Percentiles rank a stretch among this genome's conserved stretches.
Evolutionary conservation across 1,140 invertebrate species (phyloP).

Genomic region (Eupristina koningsbergeri): DNA sequence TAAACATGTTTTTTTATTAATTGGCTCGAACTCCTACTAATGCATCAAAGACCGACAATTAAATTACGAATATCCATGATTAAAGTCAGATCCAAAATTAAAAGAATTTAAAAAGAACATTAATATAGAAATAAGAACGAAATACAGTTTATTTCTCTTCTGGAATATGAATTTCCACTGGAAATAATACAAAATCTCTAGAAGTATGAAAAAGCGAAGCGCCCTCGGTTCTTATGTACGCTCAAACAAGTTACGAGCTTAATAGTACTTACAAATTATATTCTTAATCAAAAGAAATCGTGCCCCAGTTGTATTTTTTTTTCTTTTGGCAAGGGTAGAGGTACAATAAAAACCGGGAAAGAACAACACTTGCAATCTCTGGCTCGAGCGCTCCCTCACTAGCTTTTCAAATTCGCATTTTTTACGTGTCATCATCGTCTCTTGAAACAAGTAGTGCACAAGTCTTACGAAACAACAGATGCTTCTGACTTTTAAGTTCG

Average conservation of each 20-base stretch:
- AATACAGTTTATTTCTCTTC: not conserved
- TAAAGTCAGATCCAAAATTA: not conserved
- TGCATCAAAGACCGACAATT: not conserved
- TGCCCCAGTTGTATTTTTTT: not conserved
- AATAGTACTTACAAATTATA: conserved; percentile 1
- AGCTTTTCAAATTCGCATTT: not conserved
- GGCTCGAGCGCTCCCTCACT: too few species aligned
- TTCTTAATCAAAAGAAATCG: conserved; percentile 13
- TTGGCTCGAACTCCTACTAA: not conserved
- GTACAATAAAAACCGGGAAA: not conserved
- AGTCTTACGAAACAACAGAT: not conserved
- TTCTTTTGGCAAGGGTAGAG: too few species aligned
- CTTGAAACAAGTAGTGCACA: not conserved
- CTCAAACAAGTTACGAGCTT: not conserved
- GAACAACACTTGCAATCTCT: not conserved
- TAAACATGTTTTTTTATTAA: not conserved
- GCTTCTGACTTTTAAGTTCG: not conserved
- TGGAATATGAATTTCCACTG: not conserved
- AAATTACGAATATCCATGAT: not conserved
- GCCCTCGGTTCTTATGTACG: not conserved
- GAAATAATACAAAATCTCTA: not conserved
- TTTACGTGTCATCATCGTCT: not conserved
- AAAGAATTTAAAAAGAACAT: not conserved
- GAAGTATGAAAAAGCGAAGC: not conserved
- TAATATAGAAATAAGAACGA: not conserved